Evolutionary conservation across 2,113 vertebrate species (phyloP).

Genomic region (Todiramphus saurophagus): DNA sequence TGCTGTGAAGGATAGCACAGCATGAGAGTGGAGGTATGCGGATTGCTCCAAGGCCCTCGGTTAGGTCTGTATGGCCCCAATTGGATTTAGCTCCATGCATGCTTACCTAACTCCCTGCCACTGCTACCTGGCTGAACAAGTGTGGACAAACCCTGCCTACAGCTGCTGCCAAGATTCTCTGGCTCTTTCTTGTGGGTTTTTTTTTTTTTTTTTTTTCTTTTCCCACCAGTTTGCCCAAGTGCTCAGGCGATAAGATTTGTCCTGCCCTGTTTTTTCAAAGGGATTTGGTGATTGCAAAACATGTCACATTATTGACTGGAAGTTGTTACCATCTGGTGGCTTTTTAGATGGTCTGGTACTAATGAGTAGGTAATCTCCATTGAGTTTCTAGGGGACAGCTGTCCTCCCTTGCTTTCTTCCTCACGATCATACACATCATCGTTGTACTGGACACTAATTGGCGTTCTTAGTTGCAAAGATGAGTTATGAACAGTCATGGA

Average conservation of each 20-base stretch:
- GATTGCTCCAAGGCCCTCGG: not conserved
- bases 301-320: slow-evolving; percentile 33
- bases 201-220: not conserved
- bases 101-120: accelerated
- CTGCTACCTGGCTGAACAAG: not conserved
- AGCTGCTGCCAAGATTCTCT: not conserved
- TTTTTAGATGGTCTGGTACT: slow-evolving; percentile 12
- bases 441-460: not conserved
- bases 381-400: not conserved
- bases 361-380: slow-evolving; percentile 30
- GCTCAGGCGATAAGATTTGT: not conserved
- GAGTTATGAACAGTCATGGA: not conserved
- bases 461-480: not conserved
- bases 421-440: not conserved
- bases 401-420: not conserved
- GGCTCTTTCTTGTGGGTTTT: not conserved
- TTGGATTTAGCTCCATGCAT: accelerated
- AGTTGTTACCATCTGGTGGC: slow-evolving; percentile 52
- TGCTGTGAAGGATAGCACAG: not conserved
- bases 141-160: not conserved
- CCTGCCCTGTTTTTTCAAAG: slow-evolving; percentile 38
- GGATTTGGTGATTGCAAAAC: slow-evolving; percentile 60
- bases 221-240: not conserved
- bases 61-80: not conserved
- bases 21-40: accelerated